Percentiles rank a stretch among this genome's conserved stretches.
These are phyloP conservation scores for Characodon lateralis DNA, from an alignment of 2,797 vertebrate genomes.

Conservation along the genomic window DNA sequence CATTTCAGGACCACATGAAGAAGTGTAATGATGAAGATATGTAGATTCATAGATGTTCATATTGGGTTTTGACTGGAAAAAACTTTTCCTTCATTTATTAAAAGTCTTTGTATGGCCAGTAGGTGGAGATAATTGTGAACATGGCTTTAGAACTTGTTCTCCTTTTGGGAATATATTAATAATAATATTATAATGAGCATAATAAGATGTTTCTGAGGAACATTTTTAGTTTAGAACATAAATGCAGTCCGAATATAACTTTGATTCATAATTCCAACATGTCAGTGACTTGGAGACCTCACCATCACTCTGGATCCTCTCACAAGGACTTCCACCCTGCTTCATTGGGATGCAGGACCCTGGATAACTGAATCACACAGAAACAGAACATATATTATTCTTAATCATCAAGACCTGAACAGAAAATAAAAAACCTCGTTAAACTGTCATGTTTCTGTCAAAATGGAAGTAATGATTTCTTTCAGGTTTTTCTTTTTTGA, in stretches of 20 bases:
- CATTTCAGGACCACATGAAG: background rate
- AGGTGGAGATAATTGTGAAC: background rate
- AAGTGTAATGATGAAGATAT: background rate
- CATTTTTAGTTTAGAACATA: background rate
- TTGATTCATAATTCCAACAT: background rate
- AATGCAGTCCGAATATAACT: background rate
- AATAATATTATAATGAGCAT: background rate
- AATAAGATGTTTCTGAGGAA: background rate
- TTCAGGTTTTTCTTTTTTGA: background rate
- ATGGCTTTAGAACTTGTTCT: too few species aligned
- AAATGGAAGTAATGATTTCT: too few species aligned
- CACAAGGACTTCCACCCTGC: background rate
- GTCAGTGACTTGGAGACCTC: background rate
- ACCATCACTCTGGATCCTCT: constrained; percentile 10
- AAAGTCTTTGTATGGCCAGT: background rate
- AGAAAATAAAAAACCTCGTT: background rate
- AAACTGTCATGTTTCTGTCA: background rate
- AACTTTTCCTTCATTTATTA: too few species aligned
- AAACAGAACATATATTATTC: background rate
- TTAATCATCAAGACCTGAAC: background rate
- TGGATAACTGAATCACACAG: constrained; percentile 26
- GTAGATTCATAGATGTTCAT: background rate
- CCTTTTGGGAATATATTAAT: background rate
- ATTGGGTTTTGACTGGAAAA: too few species aligned
- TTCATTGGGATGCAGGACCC: background rate